These are phyloP conservation scores for Diabrotica virgifera DNA, from an alignment of 1,140 invertebrate species.

Conservation along the genomic window DNA sequence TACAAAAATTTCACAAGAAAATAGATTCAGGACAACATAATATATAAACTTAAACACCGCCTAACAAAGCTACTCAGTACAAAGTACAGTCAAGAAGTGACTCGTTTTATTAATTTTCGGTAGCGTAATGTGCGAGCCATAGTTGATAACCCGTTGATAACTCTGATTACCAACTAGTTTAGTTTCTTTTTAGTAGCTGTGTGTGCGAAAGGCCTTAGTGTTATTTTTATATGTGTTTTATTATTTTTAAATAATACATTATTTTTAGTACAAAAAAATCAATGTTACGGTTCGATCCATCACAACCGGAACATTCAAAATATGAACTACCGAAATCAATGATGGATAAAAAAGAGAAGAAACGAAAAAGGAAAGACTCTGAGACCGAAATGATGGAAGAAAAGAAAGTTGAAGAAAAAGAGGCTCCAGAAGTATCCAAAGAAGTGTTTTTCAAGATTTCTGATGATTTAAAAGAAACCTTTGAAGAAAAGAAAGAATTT, in stretches of 20 bases:
- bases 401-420: constrained; percentile 41
- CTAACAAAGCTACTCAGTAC: too few relatives aligned
- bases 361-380: constrained; percentile 30
- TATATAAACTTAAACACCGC: too few relatives aligned
- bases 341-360: constrained; percentile 45
- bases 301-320: constrained; percentile 53
- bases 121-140: too few relatives aligned
- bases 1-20: too few relatives aligned
- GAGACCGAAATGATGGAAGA: constrained; percentile 23
- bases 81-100: too few relatives aligned
- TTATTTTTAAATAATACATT: constrained; percentile 15
- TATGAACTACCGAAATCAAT: constrained; percentile 39
- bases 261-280: constrained; percentile 20
- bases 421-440: constrained; percentile 54
- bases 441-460: constrained; percentile 63
- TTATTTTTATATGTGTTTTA: not conserved
- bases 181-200: too few relatives aligned
- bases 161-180: too few relatives aligned
- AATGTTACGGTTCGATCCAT: constrained; percentile 64
- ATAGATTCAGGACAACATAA: too few relatives aligned
- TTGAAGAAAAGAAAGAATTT: constrained; percentile 54
- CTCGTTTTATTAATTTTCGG: too few relatives aligned
- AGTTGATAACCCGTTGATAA: too few relatives aligned
- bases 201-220: too few relatives aligned
- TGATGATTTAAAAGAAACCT: constrained; percentile 54